A percentile compares a stretch with the other conserved stretches of the same genome.
These are phyloP conservation scores for Psittacus erithacus DNA, from an alignment of 2,113 vertebrate species.

Conservation along the genomic window DNA sequence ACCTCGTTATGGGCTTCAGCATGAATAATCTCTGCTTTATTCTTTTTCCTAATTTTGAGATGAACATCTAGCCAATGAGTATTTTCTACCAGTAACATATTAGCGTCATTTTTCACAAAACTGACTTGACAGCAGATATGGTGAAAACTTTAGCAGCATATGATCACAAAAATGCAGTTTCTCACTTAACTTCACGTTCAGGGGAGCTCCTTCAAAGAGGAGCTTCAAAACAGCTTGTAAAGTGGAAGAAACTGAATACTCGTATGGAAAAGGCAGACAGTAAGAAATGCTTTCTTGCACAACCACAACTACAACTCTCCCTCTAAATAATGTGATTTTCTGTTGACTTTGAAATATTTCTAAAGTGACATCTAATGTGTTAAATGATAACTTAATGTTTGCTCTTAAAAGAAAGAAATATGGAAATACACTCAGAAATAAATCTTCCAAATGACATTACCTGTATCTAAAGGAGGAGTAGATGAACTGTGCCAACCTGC, in stretches of 20 bases:
- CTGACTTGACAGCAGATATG: background rate
- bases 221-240: background rate
- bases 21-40: background rate
- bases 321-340: background rate
- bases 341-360: background rate
- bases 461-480: background rate
- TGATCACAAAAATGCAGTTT: background rate
- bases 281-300: background rate
- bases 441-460: background rate
- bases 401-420: background rate
- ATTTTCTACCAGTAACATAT: background rate
- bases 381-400: background rate
- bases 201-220: background rate
- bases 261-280: background rate
- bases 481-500: background rate
- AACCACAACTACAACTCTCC: accelerated
- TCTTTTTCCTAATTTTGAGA: background rate
- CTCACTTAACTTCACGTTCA: background rate
- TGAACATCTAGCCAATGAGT: background rate
- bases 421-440: background rate
- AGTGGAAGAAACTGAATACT: background rate
- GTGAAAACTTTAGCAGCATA: background rate
- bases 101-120: background rate
- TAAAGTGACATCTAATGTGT: background rate
- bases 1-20: background rate